phyloP scores from a whole-genome alignment of 1,140 invertebrate species.

The Orussus abietinus region DNA sequence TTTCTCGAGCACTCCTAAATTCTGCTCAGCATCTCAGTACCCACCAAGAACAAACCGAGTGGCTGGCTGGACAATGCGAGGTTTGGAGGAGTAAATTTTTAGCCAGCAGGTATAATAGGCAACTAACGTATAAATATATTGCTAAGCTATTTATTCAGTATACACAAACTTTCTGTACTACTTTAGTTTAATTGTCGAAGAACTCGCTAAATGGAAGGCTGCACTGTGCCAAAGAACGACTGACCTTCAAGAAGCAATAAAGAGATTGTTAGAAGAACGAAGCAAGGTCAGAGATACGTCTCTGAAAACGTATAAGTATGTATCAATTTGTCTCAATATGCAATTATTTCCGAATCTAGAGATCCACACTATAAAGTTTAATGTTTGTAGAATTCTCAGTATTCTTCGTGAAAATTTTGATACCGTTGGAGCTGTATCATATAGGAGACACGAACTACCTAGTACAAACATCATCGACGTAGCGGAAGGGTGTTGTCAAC shows the following conservation, averaged over 20 bases:
- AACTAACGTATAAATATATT: too few species aligned
- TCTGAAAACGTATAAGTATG: slow-evolving; percentile 62
- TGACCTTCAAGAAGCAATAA: slow-evolving; percentile 71
- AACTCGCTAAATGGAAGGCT: slow-evolving; percentile 81
- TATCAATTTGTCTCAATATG: slow-evolving; percentile 10
- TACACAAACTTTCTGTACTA: slow-evolving; percentile 8
- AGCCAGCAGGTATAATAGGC: slow-evolving; percentile 86
- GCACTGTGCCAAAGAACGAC: slow-evolving; percentile 70
- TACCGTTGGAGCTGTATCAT: slow-evolving; percentile 31
- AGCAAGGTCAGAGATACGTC: slow-evolving; percentile 66
- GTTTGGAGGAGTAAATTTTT: slow-evolving; percentile 95
- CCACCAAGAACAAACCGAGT: slow-evolving; percentile 89
- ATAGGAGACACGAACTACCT: slow-evolving; percentile 36
- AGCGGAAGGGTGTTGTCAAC: slow-evolving; percentile 46
- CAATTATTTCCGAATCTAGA: slow-evolving; percentile 2
- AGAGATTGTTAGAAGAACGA: slow-evolving; percentile 70
- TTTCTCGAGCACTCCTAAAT: slow-evolving; percentile 78
- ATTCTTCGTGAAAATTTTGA: slow-evolving; percentile 50
- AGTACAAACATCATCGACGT: slow-evolving; percentile 53
- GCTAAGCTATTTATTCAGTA: slow-evolving; percentile 9
- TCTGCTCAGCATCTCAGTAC: slow-evolving; percentile 79
- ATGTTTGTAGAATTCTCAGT: slow-evolving; percentile 35
- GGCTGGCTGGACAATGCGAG: slow-evolving; percentile 87
- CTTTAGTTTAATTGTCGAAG: slow-evolving; percentile 82
- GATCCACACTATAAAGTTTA: background rate